A percentile compares a stretch with the other conserved stretches of the same genome.
Conservation (phyloP, 2,113 vertebrate species). For the Dipodomys merriami region DNA sequence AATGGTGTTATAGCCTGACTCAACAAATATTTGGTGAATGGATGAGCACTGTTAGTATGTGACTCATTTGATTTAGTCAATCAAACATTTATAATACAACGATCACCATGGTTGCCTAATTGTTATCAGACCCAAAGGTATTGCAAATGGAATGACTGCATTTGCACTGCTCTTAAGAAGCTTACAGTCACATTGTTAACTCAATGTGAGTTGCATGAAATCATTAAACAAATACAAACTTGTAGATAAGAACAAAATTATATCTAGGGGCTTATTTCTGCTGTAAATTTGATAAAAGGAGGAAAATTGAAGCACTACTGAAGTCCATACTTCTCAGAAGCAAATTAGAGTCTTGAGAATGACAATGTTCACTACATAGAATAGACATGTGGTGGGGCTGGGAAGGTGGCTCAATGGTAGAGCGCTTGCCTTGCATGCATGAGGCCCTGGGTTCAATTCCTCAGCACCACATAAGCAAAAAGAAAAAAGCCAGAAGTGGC, state of each 20-base stretch:
- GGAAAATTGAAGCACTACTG: background rate
- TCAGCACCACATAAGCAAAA: no score
- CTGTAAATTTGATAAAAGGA: background rate
- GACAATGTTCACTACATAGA: background rate
- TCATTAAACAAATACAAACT: conserved; percentile 1
- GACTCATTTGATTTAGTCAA: background rate
- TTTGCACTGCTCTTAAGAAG: conserved; percentile 8
- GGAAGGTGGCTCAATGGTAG: no score
- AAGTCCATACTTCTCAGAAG: background rate
- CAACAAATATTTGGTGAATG: background rate
- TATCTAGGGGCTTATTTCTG: background rate
- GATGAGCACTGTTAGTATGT: background rate
- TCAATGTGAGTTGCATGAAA: background rate
- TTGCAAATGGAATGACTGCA: background rate
- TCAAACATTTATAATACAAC: background rate
- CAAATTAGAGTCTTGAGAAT: background rate
- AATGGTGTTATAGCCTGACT: background rate
- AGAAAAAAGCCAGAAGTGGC: no score
- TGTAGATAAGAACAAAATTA: conserved; percentile 2
- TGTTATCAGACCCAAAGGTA: background rate
- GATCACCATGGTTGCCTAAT: background rate
- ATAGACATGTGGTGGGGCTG: background rate
- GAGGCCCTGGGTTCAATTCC: no score
- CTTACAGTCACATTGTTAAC: background rate
- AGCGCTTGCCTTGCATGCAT: no score